Conservation (phyloP, 2,888 invertebrate species). For the Caenorhabditis afra region DNA sequence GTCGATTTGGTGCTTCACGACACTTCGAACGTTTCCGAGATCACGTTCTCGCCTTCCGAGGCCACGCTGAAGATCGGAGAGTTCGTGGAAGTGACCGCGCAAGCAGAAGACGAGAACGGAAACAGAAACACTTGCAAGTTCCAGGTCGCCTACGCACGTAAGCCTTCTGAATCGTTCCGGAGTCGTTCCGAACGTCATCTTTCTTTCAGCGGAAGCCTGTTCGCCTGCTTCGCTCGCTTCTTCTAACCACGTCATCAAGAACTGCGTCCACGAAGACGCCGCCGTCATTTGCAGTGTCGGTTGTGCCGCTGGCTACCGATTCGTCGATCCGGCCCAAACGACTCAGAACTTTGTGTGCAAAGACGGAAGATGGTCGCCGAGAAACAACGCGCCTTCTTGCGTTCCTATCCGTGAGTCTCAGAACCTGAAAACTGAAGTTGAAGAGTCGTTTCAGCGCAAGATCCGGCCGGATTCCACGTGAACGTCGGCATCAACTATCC, state of each 20-base stretch:
- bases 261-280: constrained; percentile 85
- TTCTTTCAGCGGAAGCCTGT: constrained; percentile 83
- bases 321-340: constrained; percentile 70
- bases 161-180: constrained; percentile 17
- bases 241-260: constrained; percentile 87
- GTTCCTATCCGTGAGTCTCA: constrained; percentile 88
- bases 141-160: constrained; percentile 79
- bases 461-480: constrained; percentile 80
- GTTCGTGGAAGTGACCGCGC: constrained; percentile 69
- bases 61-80: constrained; percentile 69
- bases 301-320: constrained; percentile 77
- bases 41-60: constrained; percentile 75
- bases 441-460: constrained; percentile 78
- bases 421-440: neutral
- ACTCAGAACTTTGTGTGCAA: constrained; percentile 66
- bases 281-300: constrained; percentile 82
- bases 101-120: constrained; percentile 77
- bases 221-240: constrained; percentile 94
- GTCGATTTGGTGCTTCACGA: constrained; percentile 79
- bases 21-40: constrained; percentile 77
- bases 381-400: constrained; percentile 93
- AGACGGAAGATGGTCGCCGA: constrained; percentile 89
- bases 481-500: constrained; percentile 77
- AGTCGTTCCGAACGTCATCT: too few relatives aligned
- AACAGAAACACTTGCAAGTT: constrained; percentile 80